phyloP scores from a whole-genome alignment of 2,113 vertebrate species.

The Thryonomys swinderianus region DNA sequence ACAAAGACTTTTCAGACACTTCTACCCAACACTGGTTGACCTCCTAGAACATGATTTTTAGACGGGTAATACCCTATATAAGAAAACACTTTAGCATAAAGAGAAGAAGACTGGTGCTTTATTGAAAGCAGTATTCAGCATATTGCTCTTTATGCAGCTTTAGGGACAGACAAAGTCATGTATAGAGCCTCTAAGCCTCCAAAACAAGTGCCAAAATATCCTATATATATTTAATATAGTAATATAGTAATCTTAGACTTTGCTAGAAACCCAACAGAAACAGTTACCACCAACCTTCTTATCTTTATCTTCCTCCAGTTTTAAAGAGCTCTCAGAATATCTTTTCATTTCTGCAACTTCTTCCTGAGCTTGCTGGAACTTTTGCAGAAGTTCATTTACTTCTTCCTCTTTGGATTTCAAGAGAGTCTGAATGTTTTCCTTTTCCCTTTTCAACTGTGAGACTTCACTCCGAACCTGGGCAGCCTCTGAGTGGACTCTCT shows the following conservation, averaged over 20 bases:
- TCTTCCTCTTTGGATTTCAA: constrained; percentile 88
- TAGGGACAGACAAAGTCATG: neutral
- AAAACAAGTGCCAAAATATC: neutral
- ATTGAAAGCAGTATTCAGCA: neutral
- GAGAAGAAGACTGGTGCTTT: neutral
- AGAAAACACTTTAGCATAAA: constrained; percentile 30
- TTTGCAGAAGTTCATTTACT: constrained; percentile 86
- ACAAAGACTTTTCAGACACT: neutral
- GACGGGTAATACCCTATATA: neutral
- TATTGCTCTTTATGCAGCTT: neutral
- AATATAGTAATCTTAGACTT: neutral
- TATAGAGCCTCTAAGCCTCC: neutral
- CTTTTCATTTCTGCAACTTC: constrained; percentile 92
- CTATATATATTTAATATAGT: neutral
- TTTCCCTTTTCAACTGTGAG: constrained; percentile 86
- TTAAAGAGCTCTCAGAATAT: constrained; percentile 91
- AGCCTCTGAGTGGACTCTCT: constrained; percentile 90
- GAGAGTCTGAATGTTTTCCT: constrained; percentile 83
- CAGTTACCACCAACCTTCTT: constrained; percentile 90
- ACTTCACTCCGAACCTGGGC: constrained; percentile 92
- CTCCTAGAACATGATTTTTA: constrained; percentile 50
- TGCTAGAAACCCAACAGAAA: neutral
- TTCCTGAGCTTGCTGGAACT: constrained; percentile 91
- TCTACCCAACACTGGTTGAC: neutral
- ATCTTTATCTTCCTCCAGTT: constrained; percentile 95